Base-by-base conservation (phyloP, 2,113 vertebrate genomes). In the Poeciliopsis prolifica region DNA sequence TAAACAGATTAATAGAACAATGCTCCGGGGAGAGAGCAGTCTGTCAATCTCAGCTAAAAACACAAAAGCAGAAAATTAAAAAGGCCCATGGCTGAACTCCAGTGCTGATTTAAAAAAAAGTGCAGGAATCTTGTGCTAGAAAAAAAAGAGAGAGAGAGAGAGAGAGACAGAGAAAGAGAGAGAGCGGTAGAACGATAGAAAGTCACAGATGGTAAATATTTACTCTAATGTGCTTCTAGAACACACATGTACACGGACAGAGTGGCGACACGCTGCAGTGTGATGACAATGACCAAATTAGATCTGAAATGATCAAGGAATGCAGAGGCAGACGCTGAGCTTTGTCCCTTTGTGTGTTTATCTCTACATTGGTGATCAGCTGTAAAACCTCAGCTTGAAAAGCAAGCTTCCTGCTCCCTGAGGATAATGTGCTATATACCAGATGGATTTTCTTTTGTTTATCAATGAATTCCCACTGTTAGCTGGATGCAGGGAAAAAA, bases 1-100 rank as follows among this genome's bases (percentile, higher is more conserved):
- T 95, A 96, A 97, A 94, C 93, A 95, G 94, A 96, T 95, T 95
- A 95, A 96, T 94, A 94, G 93, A 87, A 95, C 92, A 87, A 94
- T 95, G 94, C 94, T 78, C 91, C 92, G 80, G 95, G 94, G 95
- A 95, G 89, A 82, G 79, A 88, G 92, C 92, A 92, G 93, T 88
- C 93, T 66, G 65, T 95, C 95, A 94, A 95, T 93, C 94, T 94
- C 82, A 70, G 26, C 88, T 71, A 89, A 81, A 95, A 95, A 95
- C 94, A 95, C 93, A 95, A 94, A 95, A 95, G 94, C 94, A 95
- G 93, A 94, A 95, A 95, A 95, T 95, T 94, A 94, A 95, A 95
- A 95, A 95, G 93, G 93, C 94, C 93, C 85, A 89, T 94, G 95
- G 94, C 94, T 94, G 93, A 94, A 95, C 92, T 94, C 93, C 92